These are phyloP conservation scores for Neoascia interrupta DNA, from an alignment of 2,888 invertebrate genomes.

Conservation along the genomic window DNA sequence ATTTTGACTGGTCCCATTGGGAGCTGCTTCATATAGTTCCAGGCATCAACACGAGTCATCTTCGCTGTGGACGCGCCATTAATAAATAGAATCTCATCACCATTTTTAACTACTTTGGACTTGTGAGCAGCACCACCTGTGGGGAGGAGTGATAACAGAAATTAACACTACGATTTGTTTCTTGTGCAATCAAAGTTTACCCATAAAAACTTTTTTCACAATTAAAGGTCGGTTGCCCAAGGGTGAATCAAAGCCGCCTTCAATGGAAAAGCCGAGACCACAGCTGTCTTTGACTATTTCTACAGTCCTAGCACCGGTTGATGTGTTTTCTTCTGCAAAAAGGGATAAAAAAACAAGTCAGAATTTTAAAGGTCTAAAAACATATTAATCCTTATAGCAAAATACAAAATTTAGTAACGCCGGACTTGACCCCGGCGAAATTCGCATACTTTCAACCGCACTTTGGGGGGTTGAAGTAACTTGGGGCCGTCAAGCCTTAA, in stretches of 20 bases:
- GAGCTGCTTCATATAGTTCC: conserved; percentile 94
- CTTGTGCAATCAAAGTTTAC: conserved; percentile 80
- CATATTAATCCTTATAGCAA: too few relatives aligned
- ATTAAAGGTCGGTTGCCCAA: conserved; percentile 92
- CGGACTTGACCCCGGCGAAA: too few relatives aligned
- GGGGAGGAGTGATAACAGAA: background rate
- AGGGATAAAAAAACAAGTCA: background rate
- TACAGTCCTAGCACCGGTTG: conserved; percentile 74
- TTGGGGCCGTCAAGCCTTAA: too few relatives aligned
- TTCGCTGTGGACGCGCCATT: conserved; percentile 89
- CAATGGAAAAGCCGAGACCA: conserved; percentile 95
- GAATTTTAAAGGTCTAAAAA: too few relatives aligned
- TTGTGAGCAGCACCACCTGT: conserved; percentile 94
- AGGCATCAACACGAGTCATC: conserved; percentile 95
- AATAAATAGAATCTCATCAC: conserved; percentile 92
- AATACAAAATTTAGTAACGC: too few relatives aligned
- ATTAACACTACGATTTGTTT: conserved; percentile 6
- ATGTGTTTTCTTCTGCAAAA: conserved; percentile 74
- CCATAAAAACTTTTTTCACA: conserved; percentile 96
- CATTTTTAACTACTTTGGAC: conserved; percentile 89
- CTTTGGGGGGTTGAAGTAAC: too few relatives aligned
- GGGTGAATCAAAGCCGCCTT: conserved; percentile 95
- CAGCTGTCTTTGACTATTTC: conserved; percentile 86
- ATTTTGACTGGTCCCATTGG: conserved; percentile 89
- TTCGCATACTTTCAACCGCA: too few relatives aligned